phyloP scores from a whole-genome alignment of 2,888 invertebrate species.

The Stegophylla sp. region DNA sequence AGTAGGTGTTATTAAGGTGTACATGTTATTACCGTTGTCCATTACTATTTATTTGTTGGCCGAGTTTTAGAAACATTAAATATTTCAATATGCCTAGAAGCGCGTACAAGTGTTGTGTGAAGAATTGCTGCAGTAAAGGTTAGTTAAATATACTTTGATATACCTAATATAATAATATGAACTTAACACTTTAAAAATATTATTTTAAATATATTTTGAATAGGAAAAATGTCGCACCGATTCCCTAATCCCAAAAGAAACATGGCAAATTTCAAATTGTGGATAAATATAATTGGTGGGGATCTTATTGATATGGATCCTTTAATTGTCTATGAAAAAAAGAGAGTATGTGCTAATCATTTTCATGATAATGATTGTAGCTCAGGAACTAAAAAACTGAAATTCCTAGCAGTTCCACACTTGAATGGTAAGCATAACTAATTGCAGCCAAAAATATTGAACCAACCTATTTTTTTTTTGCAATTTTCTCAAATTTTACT shows the following conservation, averaged over 20 bases:
- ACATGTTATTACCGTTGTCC: too few species aligned
- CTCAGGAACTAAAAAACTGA: slow-evolving; percentile 1
- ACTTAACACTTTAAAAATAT: not conserved
- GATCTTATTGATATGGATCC: not conserved
- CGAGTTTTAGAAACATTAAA: too few species aligned
- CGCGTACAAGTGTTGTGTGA: slow-evolving; percentile 16
- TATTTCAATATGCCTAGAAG: slow-evolving; percentile 5
- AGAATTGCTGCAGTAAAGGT: slow-evolving; percentile 13
- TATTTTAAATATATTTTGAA: not conserved
- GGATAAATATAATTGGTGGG: not conserved
- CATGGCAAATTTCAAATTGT: not conserved
- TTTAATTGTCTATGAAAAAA: not conserved
- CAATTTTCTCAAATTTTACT: not conserved
- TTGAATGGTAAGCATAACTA: slow-evolving; percentile 1
- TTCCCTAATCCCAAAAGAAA: slow-evolving; percentile 1
- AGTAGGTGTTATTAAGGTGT: too few species aligned
- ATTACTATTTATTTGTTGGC: too few species aligned
- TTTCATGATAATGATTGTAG: not conserved
- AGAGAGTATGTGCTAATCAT: not conserved
- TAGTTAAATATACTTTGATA: not conserved
- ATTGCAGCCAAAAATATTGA: not conserved
- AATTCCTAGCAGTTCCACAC: not conserved
- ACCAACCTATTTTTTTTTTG: not conserved
- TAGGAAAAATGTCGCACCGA: slow-evolving; percentile 6
- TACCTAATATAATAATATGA: too few species aligned